Conservation (phyloP, 2,888 invertebrate species). For the Polyploca ridens region DNA sequence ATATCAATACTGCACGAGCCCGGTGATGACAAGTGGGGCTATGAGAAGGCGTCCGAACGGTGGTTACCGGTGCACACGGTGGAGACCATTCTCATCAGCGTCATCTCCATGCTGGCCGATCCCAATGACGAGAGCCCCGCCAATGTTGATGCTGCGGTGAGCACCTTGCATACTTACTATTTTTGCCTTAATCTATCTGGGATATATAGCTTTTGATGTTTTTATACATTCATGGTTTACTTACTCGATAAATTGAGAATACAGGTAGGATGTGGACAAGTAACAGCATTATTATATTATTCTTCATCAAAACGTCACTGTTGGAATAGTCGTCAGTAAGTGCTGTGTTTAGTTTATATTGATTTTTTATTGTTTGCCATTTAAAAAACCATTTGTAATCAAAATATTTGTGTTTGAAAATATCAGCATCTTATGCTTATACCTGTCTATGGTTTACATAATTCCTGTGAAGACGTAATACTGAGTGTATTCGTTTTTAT, state of each 20-base stretch:
- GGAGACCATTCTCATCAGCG: constrained; percentile 99
- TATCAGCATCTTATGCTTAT: too few species aligned
- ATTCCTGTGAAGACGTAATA: too few species aligned
- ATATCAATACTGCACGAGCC: constrained; percentile 99
- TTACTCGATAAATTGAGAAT: background rate
- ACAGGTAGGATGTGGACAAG: too few species aligned
- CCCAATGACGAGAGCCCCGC: constrained; percentile 99
- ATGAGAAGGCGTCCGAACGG: constrained; percentile 98
- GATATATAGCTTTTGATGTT: background rate
- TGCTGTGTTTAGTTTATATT: too few species aligned
- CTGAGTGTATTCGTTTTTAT: too few species aligned
- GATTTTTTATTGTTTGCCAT: too few species aligned
- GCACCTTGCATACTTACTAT: constrained; percentile 55
- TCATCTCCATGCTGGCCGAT: constrained; percentile 99
- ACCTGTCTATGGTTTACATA: too few species aligned
- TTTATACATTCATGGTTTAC: background rate
- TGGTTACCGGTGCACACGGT: constrained; percentile 99
- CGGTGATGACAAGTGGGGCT: constrained; percentile 99
- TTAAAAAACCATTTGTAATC: too few species aligned
- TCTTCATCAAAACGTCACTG: too few species aligned
- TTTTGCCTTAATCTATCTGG: background rate
- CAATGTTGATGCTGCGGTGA: constrained; percentile 99
- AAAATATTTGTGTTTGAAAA: too few species aligned
- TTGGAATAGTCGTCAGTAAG: too few species aligned
- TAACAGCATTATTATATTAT: too few species aligned